Base-by-base conservation (phyloP, 1,140 invertebrate genomes). In the Colletes latitarsis region DNA sequence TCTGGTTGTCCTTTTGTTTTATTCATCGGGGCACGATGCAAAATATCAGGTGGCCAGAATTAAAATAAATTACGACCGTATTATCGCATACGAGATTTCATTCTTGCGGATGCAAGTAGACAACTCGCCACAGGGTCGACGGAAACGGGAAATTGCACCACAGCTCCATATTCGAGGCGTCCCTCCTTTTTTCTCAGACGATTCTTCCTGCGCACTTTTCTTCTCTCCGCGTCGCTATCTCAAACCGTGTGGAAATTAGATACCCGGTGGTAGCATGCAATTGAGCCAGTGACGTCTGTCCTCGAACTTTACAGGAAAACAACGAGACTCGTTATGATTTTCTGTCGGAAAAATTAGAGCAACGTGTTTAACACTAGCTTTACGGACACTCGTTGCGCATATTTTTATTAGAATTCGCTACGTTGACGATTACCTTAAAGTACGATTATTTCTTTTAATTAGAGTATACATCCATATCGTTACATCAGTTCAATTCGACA, bases 131-230 rank as follows among this genome's bases (percentile, higher is more conserved):
- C 64, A 70, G 75, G 55, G 75, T 77, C 75, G 75, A 43, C 67
- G 60, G 68, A 78, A 78, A 72, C 69, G 60, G 69, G 69, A 73
- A 73, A 73, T 79, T 73, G 69, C 70, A 73, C 70, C 70, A 73
- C 58, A 73, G 69, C 60, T 64, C 70, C 77, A 79, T 79, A 73
- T 79, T 57, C 77, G 49, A 78, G 60, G 64, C 68, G 15, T 63
- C 21, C 63, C 43, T 19, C 14, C 55, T 43, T 30, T 57, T 15
- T 58, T 70, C 66, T 14, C 53, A 71, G 67, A 71, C 77, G 69
- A 39, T 49, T 19, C 76, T 30, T 72, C 60, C 70, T 73, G 69
- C 41, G 69, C 77, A 39, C 49, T 73, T 73, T 49, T 64, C 69
- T 21, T 49, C 58, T 14, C 21, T 30, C 19, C 19, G 12, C 19